Percentiles rank a stretch among this genome's conserved stretches.
Evolutionary conservation across 2,888 invertebrate species (phyloP).

Genomic region (Dicycla oo): DNA sequence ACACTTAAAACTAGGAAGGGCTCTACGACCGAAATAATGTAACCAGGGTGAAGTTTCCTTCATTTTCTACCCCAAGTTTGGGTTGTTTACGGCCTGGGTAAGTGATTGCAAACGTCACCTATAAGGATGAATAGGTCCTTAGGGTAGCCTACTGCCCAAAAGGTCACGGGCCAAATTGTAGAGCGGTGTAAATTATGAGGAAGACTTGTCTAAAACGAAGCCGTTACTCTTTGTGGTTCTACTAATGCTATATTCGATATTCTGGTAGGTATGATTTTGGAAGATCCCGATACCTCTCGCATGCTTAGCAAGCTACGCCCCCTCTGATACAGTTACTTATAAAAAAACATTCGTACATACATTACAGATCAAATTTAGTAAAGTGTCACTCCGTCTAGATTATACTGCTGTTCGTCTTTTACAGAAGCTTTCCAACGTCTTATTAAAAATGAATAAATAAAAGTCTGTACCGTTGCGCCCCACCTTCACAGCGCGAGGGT

Average conservation of each 20-base stretch:
- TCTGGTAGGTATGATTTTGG: neutral
- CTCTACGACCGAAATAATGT: constrained; percentile 3
- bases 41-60: constrained; percentile 18
- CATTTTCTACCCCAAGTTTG: constrained; percentile 24
- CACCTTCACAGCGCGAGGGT: neutral
- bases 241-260: neutral
- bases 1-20: constrained; percentile 1
- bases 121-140: constrained; percentile 42
- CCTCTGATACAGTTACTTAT: neutral
- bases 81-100: constrained; percentile 38
- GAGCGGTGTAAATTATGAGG: constrained; percentile 29
- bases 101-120: constrained; percentile 50
- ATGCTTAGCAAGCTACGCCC: constrained; percentile 86
- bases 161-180: constrained; percentile 29
- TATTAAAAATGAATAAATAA: constrained; percentile 26
- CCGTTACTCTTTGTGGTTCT: neutral
- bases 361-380: no score
- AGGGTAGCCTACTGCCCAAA: constrained; percentile 25
- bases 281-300: constrained; percentile 90
- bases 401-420: neutral
- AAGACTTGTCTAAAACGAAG: constrained; percentile 12
- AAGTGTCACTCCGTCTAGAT: no score
- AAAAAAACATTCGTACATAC: no score
- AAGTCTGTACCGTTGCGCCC: neutral
- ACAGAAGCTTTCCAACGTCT: neutral